A percentile compares a stretch with the other conserved stretches of the same genome.
These are phyloP conservation scores for Pollenia angustigena DNA, from an alignment of 2,888 invertebrate species.

Conservation along the genomic window DNA sequence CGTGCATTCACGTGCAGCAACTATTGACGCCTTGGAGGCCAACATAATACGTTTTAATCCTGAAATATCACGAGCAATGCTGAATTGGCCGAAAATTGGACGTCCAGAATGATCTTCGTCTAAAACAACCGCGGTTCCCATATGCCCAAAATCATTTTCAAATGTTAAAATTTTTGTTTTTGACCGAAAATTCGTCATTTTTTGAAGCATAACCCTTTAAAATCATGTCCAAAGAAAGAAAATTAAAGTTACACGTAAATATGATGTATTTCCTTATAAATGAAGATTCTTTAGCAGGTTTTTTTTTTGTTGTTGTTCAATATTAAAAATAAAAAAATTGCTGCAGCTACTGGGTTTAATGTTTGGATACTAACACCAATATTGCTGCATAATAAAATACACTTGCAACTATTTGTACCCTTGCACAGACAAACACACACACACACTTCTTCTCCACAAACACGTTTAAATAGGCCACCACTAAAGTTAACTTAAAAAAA, in stretches of 20 bases:
- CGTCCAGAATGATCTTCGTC: no score
- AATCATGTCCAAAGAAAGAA: slow-evolving; percentile 4
- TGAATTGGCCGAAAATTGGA: no score
- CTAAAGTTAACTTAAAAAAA: slow-evolving; percentile 2
- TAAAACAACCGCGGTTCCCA: no score
- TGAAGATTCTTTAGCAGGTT: neutral
- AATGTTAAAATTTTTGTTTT: neutral
- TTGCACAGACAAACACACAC: neutral
- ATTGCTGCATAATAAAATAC: slow-evolving; percentile 52
- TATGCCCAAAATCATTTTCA: no score
- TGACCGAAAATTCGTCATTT: neutral
- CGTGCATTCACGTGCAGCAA: no score
- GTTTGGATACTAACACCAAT: no score
- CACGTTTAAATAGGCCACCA: slow-evolving; percentile 52
- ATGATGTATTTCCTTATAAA: slow-evolving; percentile 42
- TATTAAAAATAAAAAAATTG: slow-evolving; percentile 18
- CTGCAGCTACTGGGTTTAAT: neutral
- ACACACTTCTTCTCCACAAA: neutral
- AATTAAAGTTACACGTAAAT: slow-evolving; percentile 54
- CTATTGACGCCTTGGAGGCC: no score
- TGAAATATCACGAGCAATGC: no score
- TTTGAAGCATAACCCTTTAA: neutral
- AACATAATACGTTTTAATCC: no score
- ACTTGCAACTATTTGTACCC: slow-evolving; percentile 27
- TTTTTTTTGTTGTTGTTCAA: slow-evolving; percentile 8